Evolutionary conservation across 2,888 invertebrate species (phyloP).

Genomic region (Malthinus seriepunctatus): DNA sequence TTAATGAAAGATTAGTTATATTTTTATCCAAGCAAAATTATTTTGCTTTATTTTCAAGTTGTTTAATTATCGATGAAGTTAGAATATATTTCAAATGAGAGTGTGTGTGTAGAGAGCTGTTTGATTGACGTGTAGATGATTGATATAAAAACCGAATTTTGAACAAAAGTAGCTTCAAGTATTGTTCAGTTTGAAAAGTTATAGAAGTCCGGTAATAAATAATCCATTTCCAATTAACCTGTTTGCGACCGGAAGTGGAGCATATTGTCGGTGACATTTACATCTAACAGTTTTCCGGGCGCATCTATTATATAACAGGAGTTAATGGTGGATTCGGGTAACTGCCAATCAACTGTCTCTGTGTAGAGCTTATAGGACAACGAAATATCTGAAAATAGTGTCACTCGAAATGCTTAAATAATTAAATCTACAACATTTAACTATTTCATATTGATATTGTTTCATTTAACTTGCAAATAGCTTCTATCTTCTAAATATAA

Average conservation of each 20-base stretch:
- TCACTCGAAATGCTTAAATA: slow-evolving; percentile 9
- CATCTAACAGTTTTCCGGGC: slow-evolving; percentile 42
- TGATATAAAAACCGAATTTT: slow-evolving; percentile 3
- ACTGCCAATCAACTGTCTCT: slow-evolving; percentile 48
- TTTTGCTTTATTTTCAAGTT: no score
- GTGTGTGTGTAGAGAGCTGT: no score
- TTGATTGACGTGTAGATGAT: no score
- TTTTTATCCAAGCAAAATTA: no score
- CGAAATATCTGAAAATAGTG: slow-evolving; percentile 20
- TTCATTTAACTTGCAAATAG: no score
- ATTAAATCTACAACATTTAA: slow-evolving; percentile 15
- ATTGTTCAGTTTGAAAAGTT: slow-evolving; percentile 26
- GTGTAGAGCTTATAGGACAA: slow-evolving; percentile 19
- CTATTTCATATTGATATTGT: slow-evolving; percentile 2
- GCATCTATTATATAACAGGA: slow-evolving; percentile 48
- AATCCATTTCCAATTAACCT: slow-evolving; percentile 43
- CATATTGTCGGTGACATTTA: slow-evolving; percentile 42
- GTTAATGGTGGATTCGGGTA: slow-evolving; percentile 51
- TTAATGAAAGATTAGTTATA: no score
- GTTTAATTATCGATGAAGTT: no score
- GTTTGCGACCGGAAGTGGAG: slow-evolving; percentile 36
- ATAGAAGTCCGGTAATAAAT: slow-evolving; percentile 36
- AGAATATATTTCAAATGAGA: no score
- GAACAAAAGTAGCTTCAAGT: slow-evolving; percentile 14
- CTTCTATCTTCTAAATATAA: no score